Conservation (phyloP, 2,797 vertebrate species). For the Pithecia hirsuta region DNA sequence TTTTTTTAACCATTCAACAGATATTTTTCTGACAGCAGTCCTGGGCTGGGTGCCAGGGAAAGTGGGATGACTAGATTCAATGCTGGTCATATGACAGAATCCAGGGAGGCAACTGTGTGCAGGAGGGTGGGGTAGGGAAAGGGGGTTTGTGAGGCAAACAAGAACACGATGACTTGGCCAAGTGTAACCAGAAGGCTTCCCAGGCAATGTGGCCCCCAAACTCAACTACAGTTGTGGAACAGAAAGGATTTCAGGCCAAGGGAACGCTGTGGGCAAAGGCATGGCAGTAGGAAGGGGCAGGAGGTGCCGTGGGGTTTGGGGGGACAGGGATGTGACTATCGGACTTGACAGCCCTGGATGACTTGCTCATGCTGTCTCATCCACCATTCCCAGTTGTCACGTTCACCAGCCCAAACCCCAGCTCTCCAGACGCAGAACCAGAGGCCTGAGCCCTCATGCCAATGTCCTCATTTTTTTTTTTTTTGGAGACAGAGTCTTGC, state of each 20-base stretch:
- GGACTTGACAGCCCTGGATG: background rate
- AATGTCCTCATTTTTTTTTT: background rate
- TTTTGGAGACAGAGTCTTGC: too few species aligned
- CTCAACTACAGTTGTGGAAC: background rate
- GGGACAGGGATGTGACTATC: fast-evolving
- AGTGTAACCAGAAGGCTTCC: background rate
- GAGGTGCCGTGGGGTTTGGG: background rate
- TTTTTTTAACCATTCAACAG: background rate
- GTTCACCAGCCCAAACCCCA: background rate
- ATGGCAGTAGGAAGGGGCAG: background rate
- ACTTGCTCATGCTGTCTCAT: background rate
- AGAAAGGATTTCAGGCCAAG: background rate
- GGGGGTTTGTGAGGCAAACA: background rate
- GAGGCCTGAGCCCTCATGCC: background rate
- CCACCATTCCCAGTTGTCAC: background rate
- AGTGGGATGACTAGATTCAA: background rate
- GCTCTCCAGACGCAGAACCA: background rate
- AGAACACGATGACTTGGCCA: background rate
- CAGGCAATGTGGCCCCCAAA: background rate
- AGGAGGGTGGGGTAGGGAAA: background rate
- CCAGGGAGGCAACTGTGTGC: fast-evolving
- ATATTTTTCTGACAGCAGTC: background rate
- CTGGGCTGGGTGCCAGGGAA: background rate
- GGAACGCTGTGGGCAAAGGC: fast-evolving
- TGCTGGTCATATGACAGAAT: background rate